Conservation (phyloP, 2,797 vertebrate species). For the Leuciscus waleckii region DNA sequence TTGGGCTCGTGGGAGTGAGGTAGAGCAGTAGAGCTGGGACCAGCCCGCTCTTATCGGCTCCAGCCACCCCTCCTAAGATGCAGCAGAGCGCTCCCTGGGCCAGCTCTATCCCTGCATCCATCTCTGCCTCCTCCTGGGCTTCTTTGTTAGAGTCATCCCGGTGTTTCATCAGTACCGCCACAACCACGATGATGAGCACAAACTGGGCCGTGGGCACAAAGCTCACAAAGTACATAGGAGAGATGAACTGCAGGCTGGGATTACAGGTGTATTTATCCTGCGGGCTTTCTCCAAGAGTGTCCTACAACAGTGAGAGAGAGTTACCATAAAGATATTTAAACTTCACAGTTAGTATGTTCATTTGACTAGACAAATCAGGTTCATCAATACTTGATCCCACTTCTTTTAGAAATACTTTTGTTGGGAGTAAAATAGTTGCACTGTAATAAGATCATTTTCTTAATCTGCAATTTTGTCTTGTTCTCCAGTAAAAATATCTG, state of each 20-base stretch:
- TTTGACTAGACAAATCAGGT: background rate
- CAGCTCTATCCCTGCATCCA: slow-evolving; percentile 97
- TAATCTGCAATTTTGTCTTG: background rate
- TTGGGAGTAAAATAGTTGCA: background rate
- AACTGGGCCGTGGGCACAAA: slow-evolving; percentile 99
- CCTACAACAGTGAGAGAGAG: slow-evolving; percentile 75
- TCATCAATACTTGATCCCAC: background rate
- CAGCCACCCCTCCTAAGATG: slow-evolving; percentile 75
- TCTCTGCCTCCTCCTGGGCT: slow-evolving; percentile 96
- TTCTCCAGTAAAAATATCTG: background rate
- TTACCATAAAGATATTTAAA: background rate
- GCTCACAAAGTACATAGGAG: slow-evolving; percentile 98
- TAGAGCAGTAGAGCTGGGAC: slow-evolving; percentile 44
- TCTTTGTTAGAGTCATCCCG: slow-evolving; percentile 99
- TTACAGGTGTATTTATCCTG: slow-evolving; percentile 91
- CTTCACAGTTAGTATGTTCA: background rate
- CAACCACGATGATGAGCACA: slow-evolving; percentile 99
- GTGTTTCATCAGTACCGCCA: slow-evolving; percentile 99
- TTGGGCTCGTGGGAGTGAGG: slow-evolving; percentile 68
- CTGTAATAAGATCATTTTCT: background rate
- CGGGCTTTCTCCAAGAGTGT: slow-evolving; percentile 94
- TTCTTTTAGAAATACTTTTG: background rate
- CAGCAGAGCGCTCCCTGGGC: slow-evolving; percentile 91
- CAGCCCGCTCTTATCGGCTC: slow-evolving; percentile 67
- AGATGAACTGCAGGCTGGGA: slow-evolving; percentile 97